Evolutionary conservation across 2,113 vertebrate genomes (phyloP), one percentile per base, ranked within the genome.

Genomic region (Psammodynastes pulverulentus): DNA sequence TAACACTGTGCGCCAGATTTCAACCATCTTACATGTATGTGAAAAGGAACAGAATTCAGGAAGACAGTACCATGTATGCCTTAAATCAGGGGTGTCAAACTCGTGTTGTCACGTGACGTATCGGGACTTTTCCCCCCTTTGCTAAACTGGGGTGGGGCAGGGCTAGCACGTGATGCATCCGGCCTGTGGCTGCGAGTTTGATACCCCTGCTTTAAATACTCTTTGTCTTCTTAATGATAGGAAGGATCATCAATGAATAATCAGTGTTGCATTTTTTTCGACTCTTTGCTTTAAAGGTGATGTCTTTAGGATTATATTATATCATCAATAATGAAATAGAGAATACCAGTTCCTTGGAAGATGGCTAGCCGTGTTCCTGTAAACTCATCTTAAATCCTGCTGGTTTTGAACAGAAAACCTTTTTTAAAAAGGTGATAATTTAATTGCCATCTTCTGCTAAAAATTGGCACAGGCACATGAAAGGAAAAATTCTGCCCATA

Each of bases 21-120:
- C 24, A 54, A 23, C 24, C 53, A 46, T 21, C 19, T n/a, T 84
- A 23, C 21, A 34, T n/a, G 46, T 49, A 1, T 45, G 34, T 8
- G 43, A 24, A 45, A 85, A 85, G 34, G 26, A 4, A 17, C 10
- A 58, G 19, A 90, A 72, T 12, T 87, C 7, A 26, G 0, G 0
- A 23, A 13, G 12, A 51, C 5, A 90, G n/a, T 12, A 39, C 13
- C 13, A 9, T 29, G 9, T 84, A 13, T 13, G 58, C 45, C 9
- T 26, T 86, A 49, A 67, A 51, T 72, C 48, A 49, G 48, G 10
- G 48, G 48, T 49, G 48, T 49, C 48, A 49, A 49, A 49, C 48
- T 49, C 48, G 9, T 9, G 48, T 49, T 10, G 12, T 49, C 48
- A 12, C 2, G 48, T 49, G 9, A 49, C 48, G 12, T 49, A 49